Evolutionary conservation across 2,888 invertebrate species (phyloP).

Genomic region (Chaetoderma sp.): DNA sequence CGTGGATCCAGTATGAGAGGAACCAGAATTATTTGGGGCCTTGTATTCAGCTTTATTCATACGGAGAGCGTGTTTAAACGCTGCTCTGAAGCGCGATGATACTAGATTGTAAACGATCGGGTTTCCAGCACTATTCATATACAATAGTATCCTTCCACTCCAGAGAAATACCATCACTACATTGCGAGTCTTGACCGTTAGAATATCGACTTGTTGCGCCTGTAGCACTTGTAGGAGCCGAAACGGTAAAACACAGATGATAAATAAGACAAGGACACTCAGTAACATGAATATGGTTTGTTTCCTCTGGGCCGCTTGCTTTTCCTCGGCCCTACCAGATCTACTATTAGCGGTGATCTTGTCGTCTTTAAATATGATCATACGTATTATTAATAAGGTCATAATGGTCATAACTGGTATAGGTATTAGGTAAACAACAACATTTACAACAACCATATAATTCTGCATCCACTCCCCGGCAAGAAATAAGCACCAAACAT

Average conservation of each 20-base stretch:
- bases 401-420: neutral
- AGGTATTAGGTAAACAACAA: neutral
- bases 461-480: neutral
- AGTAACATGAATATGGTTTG: neutral
- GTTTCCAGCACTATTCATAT: neutral
- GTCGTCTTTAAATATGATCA: neutral
- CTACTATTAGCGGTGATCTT: neutral
- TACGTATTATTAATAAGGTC: neutral
- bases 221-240: no score
- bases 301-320: neutral
- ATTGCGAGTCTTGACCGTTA: neutral
- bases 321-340: no score
- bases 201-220: neutral
- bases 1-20: no score
- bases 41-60: no score
- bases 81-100: neutral
- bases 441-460: neutral
- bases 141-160: neutral
- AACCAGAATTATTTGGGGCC: no score
- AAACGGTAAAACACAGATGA: neutral
- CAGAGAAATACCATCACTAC: neutral
- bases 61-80: neutral
- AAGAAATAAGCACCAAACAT: neutral
- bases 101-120: constrained; percentile 1
- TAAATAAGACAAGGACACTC: neutral